These are phyloP conservation scores for Malthinus seriepunctatus DNA, from an alignment of 2,888 invertebrate genomes.

Conservation along the genomic window DNA sequence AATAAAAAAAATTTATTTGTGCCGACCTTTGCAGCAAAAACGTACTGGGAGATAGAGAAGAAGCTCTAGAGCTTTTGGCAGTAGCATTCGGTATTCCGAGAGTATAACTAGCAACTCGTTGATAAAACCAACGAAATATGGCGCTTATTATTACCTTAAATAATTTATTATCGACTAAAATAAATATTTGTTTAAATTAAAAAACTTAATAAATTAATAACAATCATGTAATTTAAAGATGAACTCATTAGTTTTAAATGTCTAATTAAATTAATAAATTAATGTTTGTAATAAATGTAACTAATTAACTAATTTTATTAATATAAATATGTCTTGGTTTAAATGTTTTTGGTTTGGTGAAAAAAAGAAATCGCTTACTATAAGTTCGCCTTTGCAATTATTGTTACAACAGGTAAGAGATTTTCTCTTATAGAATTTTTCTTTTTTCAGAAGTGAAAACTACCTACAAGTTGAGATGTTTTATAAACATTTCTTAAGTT, in stretches of 20 bases:
- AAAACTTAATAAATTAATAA: background rate
- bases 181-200: background rate
- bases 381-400: conserved; percentile 44
- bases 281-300: background rate
- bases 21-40: background rate
- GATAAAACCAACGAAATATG: conserved; percentile 13
- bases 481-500: too few species aligned
- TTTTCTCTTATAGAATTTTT: conserved; percentile 1
- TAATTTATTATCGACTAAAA: background rate
- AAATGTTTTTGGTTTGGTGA: conserved; percentile 41
- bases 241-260: background rate
- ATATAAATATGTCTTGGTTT: conserved; percentile 39
- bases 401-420: conserved; percentile 40
- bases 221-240: background rate
- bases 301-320: background rate
- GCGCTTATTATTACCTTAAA: conserved; percentile 2
- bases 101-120: conserved; percentile 23
- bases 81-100: conserved; percentile 28
- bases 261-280: background rate
- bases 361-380: conserved; percentile 39
- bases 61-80: conserved; percentile 17
- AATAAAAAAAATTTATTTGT: background rate
- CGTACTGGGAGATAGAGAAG: background rate
- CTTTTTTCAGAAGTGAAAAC: background rate
- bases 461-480: background rate